Percentiles rank a stretch among this genome's conserved stretches.
These are phyloP conservation scores for Paracentrotus lividus DNA, from an alignment of 53 echinoderm and acorn worm genomes.

Conservation along the genomic window DNA sequence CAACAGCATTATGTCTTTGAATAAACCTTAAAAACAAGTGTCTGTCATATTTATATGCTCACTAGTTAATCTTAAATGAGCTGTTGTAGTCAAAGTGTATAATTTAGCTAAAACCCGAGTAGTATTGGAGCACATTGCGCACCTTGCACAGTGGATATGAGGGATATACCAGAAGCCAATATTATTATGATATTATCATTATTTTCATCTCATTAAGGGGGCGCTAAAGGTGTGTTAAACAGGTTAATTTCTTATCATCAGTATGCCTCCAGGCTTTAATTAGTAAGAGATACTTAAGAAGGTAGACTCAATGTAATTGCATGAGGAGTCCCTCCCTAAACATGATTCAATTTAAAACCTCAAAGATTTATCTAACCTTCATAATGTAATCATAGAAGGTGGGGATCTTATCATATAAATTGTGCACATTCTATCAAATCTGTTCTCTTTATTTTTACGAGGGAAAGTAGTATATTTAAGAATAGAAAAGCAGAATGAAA, in stretches of 20 bases:
- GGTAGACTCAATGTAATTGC: background rate
- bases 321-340: background rate
- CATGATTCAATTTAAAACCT: conserved; percentile 11
- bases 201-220: background rate
- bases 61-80: too few relatives aligned
- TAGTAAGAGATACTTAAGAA: background rate
- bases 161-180: too few relatives aligned
- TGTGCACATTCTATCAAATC: conserved; percentile 1
- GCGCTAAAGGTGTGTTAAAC: background rate
- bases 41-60: too few relatives aligned
- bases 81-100: too few relatives aligned
- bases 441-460: background rate
- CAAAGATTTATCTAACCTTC: background rate
- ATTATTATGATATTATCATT: too few relatives aligned
- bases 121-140: too few relatives aligned
- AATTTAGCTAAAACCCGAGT: too few relatives aligned
- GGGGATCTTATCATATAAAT: background rate
- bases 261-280: background rate
- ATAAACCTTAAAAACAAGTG: too few relatives aligned
- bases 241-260: background rate
- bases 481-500: too few relatives aligned
- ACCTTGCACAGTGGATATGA: too few relatives aligned
- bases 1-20: too few relatives aligned
- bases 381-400: conserved; percentile 13
- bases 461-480: too few relatives aligned